A percentile compares a stretch with the other conserved stretches of the same genome.
Evolutionary conservation across 2,888 invertebrate genomes (phyloP).

Genomic region (Zaprionus lineosus): DNA sequence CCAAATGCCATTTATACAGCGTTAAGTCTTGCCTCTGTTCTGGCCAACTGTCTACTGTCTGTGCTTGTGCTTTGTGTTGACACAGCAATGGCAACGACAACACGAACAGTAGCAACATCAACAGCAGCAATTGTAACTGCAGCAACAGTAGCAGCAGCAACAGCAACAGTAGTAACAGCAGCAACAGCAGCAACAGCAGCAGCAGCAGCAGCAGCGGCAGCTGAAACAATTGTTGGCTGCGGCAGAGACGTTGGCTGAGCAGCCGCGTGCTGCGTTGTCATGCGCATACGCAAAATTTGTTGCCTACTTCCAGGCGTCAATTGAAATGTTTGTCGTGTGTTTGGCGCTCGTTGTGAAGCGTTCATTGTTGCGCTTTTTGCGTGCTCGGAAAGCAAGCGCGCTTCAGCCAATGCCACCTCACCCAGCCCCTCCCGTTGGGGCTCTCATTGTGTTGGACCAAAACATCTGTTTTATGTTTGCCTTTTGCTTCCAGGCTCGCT

Average conservation of each 20-base stretch:
- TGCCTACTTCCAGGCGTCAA: constrained; percentile 69
- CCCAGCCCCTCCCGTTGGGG: constrained; percentile 3
- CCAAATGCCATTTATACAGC: constrained; percentile 1
- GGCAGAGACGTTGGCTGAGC: constrained; percentile 17
- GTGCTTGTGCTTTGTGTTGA: constrained; percentile 41
- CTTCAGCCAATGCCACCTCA: not conserved
- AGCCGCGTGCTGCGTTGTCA: constrained; percentile 34
- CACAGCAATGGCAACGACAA: constrained; percentile 29
- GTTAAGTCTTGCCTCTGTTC: constrained; percentile 28
- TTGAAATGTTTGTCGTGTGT: constrained; percentile 6
- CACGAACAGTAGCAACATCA: too few relatives aligned
- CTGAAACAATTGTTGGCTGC: not conserved
- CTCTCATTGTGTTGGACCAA: constrained; percentile 29
- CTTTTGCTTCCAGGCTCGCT: constrained; percentile 59
- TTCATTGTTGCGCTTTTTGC: constrained; percentile 74
- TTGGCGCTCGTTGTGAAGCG: too few relatives aligned
- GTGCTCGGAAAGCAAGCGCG: constrained; percentile 28
- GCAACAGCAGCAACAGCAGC: constrained; percentile 4
- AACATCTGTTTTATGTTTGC: constrained; percentile 75
- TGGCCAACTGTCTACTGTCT: constrained; percentile 47
- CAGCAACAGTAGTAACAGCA: not conserved
- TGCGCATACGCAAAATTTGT: constrained; percentile 67
- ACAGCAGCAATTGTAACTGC: too few relatives aligned
- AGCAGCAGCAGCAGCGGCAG: not conserved
- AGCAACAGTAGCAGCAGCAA: constrained; percentile 3